These are phyloP conservation scores for Aldabrachelys gigantea DNA, from an alignment of 2,113 vertebrate species.

Conservation along the genomic window DNA sequence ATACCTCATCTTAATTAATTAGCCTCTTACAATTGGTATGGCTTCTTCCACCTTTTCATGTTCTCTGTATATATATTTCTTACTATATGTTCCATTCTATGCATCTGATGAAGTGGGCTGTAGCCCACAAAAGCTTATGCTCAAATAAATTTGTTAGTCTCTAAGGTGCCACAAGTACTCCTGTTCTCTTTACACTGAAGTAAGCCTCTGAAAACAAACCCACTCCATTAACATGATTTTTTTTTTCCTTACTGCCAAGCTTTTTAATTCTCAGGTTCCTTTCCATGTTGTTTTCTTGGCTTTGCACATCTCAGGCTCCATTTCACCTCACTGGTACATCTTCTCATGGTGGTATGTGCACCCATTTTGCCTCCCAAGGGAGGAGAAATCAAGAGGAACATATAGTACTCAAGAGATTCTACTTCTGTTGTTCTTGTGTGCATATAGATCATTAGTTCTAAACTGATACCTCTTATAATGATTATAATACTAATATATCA, in stretches of 20 bases:
- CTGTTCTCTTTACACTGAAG: fast-evolving
- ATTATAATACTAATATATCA: background rate
- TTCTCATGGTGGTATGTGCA: background rate
- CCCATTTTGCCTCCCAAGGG: background rate
- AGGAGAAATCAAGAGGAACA: background rate
- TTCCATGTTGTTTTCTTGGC: background rate
- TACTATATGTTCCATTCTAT: too few species aligned
- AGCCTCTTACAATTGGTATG: too few species aligned
- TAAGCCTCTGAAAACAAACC: background rate
- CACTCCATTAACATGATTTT: background rate
- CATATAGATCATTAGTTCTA: fast-evolving
- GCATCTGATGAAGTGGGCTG: too few species aligned
- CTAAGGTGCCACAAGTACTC: too few species aligned
- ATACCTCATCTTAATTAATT: too few species aligned
- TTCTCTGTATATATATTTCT: too few species aligned
- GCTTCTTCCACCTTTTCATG: too few species aligned
- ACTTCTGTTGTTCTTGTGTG: background rate
- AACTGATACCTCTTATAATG: background rate
- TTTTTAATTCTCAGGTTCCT: background rate
- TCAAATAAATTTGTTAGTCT: too few species aligned
- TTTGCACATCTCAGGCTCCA: background rate
- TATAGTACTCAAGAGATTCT: background rate
- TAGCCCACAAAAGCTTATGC: too few species aligned
- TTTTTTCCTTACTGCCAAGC: background rate
- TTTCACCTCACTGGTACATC: background rate